Percentiles rank a stretch among this genome's conserved stretches.
These are phyloP conservation scores for Salarias fasciatus DNA, from an alignment of 2,797 vertebrate species.

Conservation along the genomic window DNA sequence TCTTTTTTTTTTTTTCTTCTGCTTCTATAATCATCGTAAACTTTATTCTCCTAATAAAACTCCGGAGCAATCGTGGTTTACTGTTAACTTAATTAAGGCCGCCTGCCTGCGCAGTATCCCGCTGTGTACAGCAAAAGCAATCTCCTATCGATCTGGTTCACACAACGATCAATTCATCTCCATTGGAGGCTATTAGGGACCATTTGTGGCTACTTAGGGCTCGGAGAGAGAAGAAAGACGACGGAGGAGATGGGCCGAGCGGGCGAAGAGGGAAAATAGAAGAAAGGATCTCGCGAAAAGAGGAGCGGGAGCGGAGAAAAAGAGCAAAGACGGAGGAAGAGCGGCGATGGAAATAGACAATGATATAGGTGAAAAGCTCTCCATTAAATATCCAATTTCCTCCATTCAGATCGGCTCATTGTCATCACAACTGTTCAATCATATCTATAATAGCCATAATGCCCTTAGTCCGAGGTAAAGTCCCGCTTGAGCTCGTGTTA, in stretches of 20 bases:
- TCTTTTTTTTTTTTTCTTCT: constrained; percentile 41
- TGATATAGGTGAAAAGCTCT: constrained; percentile 60
- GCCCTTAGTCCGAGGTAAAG: constrained; percentile 40
- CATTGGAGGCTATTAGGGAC: constrained; percentile 81
- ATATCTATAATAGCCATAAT: constrained; percentile 58
- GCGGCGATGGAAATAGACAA: constrained; percentile 50
- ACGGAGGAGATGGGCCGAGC: constrained; percentile 38
- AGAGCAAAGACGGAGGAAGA: constrained; percentile 24
- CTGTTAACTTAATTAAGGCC: constrained; percentile 81
- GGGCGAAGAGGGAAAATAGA: constrained; percentile 28
- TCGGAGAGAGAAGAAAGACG: constrained; percentile 56
- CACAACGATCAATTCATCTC: constrained; percentile 80
- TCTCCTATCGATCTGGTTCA: constrained; percentile 77
- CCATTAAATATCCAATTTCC: constrained; percentile 71
- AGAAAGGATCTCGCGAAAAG: constrained; percentile 33
- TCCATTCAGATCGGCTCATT: constrained; percentile 48
- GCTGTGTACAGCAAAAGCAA: constrained; percentile 76
- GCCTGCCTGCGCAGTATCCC: constrained; percentile 61
- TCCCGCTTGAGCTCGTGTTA: constrained; percentile 48
- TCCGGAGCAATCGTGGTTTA: constrained; percentile 64
- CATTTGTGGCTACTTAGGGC: constrained; percentile 81
- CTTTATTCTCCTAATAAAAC: constrained; percentile 73
- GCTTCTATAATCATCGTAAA: constrained; percentile 51
- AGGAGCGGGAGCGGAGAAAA: constrained; percentile 5
- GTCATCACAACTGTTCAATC: constrained; percentile 61